Conservation (phyloP, 2,888 invertebrate genomes). For the Caenorhabditis sp. region DNA sequence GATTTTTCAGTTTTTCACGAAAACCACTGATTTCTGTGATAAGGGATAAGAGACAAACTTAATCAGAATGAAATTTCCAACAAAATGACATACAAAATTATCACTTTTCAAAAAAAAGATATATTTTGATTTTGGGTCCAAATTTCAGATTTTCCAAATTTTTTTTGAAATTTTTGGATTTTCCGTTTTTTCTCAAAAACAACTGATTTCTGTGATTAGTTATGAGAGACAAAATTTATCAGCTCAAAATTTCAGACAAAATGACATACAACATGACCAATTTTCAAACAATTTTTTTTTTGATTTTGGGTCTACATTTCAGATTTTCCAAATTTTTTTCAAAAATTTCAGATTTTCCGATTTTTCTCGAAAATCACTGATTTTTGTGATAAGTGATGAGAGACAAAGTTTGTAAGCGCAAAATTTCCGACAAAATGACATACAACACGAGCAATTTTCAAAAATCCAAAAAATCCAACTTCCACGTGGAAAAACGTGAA, state of each 20-base stretch:
- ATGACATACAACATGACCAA: not conserved
- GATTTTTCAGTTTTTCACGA: too few relatives aligned
- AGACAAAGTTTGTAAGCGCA: not conserved
- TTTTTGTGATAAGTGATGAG: not conserved
- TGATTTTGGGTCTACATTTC: too few relatives aligned
- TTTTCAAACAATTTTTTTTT: not conserved
- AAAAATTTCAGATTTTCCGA: not conserved
- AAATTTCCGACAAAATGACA: not conserved
- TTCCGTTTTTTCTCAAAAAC: too few relatives aligned
- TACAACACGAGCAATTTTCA: not conserved
- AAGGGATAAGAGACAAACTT: not conserved
- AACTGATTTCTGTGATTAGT: too few relatives aligned
- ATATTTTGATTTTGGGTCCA: too few relatives aligned
- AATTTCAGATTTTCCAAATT: too few relatives aligned
- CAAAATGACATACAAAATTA: not conserved
- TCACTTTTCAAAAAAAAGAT: too few relatives aligned
- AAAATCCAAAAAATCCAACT: too few relatives aligned
- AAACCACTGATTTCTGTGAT: not conserved
- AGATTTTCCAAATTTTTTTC: slow-evolving; percentile 4
- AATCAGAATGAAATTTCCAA: not conserved
- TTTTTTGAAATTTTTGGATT: too few relatives aligned
- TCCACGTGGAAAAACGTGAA: not conserved
- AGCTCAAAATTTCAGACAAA: too few relatives aligned
- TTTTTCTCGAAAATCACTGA: not conserved
- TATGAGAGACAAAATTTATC: too few relatives aligned